phyloP scores from a whole-genome alignment of 1,140 invertebrate species.

The Eupristina koningsbergeri region DNA sequence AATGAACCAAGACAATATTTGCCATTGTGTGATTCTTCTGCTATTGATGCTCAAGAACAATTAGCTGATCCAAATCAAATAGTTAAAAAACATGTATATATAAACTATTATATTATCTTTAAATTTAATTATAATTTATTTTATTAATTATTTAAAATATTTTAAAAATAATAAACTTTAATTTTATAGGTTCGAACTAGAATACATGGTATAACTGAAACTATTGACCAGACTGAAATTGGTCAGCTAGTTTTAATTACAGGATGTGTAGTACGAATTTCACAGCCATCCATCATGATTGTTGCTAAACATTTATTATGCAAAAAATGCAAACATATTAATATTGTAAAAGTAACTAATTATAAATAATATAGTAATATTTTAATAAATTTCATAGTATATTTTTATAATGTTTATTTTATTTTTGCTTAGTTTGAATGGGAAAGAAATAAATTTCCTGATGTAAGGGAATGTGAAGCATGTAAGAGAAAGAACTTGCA shows the following conservation, averaged over 20 bases:
- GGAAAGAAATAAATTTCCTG: conserved; percentile 64
- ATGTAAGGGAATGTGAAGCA: conserved; percentile 61
- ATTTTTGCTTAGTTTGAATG: conserved; percentile 64
- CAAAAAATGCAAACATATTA: conserved; percentile 83
- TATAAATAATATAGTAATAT: background rate
- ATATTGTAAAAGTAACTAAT: conserved; percentile 76
- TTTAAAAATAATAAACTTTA: background rate
- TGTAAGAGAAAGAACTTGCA: conserved; percentile 64
- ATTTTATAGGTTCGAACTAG: conserved; percentile 58
- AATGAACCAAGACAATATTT: conserved; percentile 74
- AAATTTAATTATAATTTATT: conserved; percentile 10
- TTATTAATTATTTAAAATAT: background rate
- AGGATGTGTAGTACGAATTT: conserved; percentile 86
- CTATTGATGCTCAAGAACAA: conserved; percentile 76
- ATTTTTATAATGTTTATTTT: conserved; percentile 19
- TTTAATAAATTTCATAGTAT: background rate
- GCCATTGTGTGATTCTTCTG: conserved; percentile 77
- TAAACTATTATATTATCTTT: conserved; percentile 17
- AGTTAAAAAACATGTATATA: conserved; percentile 79
- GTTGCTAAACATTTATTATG: conserved; percentile 83
- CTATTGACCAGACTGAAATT: conserved; percentile 67
- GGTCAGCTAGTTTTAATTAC: conserved; percentile 72
- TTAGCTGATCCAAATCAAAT: conserved; percentile 71
- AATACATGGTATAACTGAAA: conserved; percentile 62
- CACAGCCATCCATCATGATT: conserved; percentile 84